These are phyloP conservation scores for Noctilio leporinus DNA, from an alignment of 2,113 vertebrate genomes.

Conservation along the genomic window DNA sequence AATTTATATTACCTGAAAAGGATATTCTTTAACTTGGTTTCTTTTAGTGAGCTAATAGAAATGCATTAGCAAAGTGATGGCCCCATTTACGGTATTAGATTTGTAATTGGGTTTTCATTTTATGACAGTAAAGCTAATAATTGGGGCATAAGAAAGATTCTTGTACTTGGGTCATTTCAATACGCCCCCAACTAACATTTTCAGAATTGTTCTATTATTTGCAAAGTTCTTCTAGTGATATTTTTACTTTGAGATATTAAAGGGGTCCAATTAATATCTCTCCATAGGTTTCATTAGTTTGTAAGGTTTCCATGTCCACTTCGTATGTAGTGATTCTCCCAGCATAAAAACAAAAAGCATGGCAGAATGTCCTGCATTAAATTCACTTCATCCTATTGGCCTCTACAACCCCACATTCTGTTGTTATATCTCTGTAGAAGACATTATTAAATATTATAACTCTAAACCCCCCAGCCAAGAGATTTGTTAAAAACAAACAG, in stretches of 20 bases:
- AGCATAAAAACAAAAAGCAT: neutral
- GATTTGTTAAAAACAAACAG: neutral
- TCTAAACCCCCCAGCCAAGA: neutral
- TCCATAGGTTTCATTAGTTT: neutral
- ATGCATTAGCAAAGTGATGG: neutral
- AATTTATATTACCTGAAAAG: neutral
- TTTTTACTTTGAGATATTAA: neutral
- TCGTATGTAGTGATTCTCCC: neutral
- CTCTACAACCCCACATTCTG: neutral
- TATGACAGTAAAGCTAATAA: slow-evolving; percentile 2
- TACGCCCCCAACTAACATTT: neutral
- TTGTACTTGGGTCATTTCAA: neutral
- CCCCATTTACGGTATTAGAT: neutral
- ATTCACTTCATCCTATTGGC: neutral
- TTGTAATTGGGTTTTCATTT: neutral
- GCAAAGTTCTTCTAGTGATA: neutral
- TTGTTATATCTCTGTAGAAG: neutral
- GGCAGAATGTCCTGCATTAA: neutral
- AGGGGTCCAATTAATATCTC: neutral
- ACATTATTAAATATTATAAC: neutral
- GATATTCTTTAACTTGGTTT: neutral
- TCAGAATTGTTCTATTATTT: slow-evolving; percentile 14
- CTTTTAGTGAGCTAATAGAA: neutral
- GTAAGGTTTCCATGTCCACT: neutral
- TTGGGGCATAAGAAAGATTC: neutral